Base-by-base conservation (phyloP, 1,140 invertebrate species). In the Steinernema feltiae region DNA sequence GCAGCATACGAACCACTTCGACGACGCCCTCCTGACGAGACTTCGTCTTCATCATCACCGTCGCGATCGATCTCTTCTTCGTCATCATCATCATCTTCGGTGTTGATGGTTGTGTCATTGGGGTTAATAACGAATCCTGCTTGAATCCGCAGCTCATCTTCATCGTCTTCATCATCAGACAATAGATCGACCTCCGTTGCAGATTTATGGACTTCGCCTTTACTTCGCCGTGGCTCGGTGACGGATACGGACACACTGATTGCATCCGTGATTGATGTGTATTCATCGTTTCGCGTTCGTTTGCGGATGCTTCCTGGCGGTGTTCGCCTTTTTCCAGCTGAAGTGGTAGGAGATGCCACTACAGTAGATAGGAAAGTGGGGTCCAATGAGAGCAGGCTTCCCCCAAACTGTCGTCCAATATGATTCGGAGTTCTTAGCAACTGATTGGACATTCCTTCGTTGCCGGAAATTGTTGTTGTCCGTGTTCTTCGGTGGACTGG, bases 261-360 rank as follows among this genome's bases (percentile, higher is more conserved):
- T 12, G 30, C 24, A 32, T 79, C 78, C 29, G 78, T 79, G 72
- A 79, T 79, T 17, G 78, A 79, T 12, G 78, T 79, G 48, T 79
- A 79, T 32, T 79, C 78, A 29, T 79, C 72, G 41, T 30, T 53
- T 29, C 53, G 77, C 1, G 35, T n/a, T n/a, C 70, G n/a, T 41
- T 27, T 30, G 3, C n/a, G 72, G 3, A 29, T 75, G 70, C 46
- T 30, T 72, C 48, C 35, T 1, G 69, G 29, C n/a, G 24, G 30
- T 46, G 29, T 48, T 12, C 30, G 21, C 32, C 73, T 75, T 0
- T 53, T 35, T 1, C n/a, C n/a, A 21, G 69, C 21, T 7, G 30
- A 29, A 1, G 48, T 24, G 18, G 69, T 27, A 0, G 73, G 31
- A 7, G 35, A 48, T 15, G 7, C 53, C 53, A 63, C 24, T 3